These are phyloP conservation scores for Rhea pennata DNA, from an alignment of 2,113 vertebrate genomes.

Conservation along the genomic window DNA sequence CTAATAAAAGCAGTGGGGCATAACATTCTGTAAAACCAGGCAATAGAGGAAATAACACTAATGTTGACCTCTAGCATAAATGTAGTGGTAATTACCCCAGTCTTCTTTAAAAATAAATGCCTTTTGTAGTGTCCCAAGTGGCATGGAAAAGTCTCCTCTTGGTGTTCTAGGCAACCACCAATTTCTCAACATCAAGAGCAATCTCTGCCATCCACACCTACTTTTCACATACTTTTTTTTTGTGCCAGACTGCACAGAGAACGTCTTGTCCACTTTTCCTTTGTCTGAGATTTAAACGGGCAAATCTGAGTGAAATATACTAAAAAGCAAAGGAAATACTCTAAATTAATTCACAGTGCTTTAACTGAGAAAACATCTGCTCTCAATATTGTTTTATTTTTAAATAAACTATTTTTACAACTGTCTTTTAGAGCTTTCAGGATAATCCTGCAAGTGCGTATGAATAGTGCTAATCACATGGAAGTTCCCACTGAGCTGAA, in stretches of 20 bases:
- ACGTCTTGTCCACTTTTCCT: neutral
- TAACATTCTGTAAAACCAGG: slow-evolving; percentile 73
- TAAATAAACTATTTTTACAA: neutral
- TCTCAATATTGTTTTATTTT: neutral
- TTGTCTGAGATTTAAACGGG: neutral
- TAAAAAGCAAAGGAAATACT: neutral
- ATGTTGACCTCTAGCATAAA: slow-evolving; percentile 77
- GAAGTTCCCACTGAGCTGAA: neutral
- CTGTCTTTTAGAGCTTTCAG: neutral
- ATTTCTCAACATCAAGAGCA: slow-evolving; percentile 8
- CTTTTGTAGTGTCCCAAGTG: slow-evolving; percentile 67
- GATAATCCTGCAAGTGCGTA: neutral
- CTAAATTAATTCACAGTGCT: neutral
- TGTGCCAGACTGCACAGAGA: neutral
- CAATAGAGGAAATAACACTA: slow-evolving; percentile 76
- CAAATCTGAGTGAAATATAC: neutral
- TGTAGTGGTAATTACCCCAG: slow-evolving; percentile 72
- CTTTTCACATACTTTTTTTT: neutral
- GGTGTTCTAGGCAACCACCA: slow-evolving; percentile 23
- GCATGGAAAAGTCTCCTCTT: neutral
- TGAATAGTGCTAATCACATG: neutral
- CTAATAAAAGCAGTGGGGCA: slow-evolving; percentile 78
- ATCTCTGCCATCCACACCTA: neutral
- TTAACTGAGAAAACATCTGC: neutral
- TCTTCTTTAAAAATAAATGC: slow-evolving; percentile 72